Evolutionary conservation across 2,113 vertebrate species (phyloP), one percentile per base, ranked within the genome.

Genomic region (Dissostichus mawsoni): DNA sequence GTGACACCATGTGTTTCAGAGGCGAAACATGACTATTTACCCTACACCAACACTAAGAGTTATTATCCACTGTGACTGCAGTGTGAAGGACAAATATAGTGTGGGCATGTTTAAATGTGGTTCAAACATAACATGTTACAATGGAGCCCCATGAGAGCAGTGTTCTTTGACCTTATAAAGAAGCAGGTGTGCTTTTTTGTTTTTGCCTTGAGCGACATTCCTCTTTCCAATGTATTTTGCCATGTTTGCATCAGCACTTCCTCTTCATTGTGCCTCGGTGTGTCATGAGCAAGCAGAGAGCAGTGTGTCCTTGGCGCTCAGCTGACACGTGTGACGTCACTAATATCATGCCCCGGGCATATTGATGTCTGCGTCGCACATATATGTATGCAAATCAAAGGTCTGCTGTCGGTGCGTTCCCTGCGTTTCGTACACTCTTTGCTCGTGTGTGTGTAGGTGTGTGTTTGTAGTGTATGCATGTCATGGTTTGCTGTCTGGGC

Each of bases 381-480:
- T 71, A 68, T 66, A 69, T 89, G 63, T 71, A 77, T 84, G 59
- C 52, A 52, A 69, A 84, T 79, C 41, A 33, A 52, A 59, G 29
- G 47, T 48, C 29, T 8, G 5, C 65, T 11, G 45, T 63, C 25
- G 53, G 65, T 14, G 47, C 23, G 56, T 57, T 2, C 50, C 73
- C 25, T 76, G 74, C 53, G 9, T 23, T 20, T 18, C 36, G 25
- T 33, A 5, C 36, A 4, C 56, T 70, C 4, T 61, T 48, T 69
- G 65, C 69, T 12, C 48, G 11, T 75, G 66, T 44, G 16, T 76
- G 48, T 79, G 76, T 65, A n/a, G 67, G 62, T 67, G 45, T 58
- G 17, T 78, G 29, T 65, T 0, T 52, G 12, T 14, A 29, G 69
- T 61, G 52, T 74, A 33, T 78, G 74, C 36, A 18, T 76, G 72